phyloP scores from a whole-genome alignment of 2,888 invertebrate species.

The Pseudolycoriella hygida region DNA sequence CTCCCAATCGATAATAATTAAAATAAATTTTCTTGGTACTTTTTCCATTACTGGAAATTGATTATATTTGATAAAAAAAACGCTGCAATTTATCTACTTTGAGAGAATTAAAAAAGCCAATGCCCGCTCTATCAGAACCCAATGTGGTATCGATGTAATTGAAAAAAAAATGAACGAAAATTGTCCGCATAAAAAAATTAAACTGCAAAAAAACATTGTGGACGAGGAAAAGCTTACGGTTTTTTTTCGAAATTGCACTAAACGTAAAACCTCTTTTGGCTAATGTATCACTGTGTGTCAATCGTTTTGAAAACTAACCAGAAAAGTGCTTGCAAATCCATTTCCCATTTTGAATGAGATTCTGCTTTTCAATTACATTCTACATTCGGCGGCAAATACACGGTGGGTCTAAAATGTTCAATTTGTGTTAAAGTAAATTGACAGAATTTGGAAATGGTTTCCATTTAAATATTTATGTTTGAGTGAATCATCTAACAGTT shows the following conservation, averaged over 20 bases:
- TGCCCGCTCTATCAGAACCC: background rate
- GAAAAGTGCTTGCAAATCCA: background rate
- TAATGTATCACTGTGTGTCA: conserved; percentile 6
- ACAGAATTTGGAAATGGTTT: background rate
- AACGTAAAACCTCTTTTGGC: conserved; percentile 8
- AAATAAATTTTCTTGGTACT: background rate
- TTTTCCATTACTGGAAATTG: background rate
- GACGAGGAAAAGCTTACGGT: conserved; percentile 3
- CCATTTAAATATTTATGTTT: background rate
- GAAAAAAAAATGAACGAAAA: background rate
- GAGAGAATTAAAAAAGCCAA: background rate
- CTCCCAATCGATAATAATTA: background rate
- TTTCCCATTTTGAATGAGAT: background rate
- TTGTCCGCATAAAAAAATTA: background rate
- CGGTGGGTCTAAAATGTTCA: no score
- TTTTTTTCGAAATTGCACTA: conserved; percentile 6
- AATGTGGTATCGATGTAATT: background rate
- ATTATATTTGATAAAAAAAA: background rate
- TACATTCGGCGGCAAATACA: no score
- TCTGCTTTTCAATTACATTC: no score
- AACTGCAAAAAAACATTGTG: conserved; percentile 6
- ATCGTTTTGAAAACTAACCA: background rate
- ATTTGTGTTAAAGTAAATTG: no score
- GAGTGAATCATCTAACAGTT: no score
- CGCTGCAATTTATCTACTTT: background rate